These are phyloP conservation scores for Trachelus stipa DNA, from an alignment of 2,888 invertebrate genomes.

Conservation along the genomic window DNA sequence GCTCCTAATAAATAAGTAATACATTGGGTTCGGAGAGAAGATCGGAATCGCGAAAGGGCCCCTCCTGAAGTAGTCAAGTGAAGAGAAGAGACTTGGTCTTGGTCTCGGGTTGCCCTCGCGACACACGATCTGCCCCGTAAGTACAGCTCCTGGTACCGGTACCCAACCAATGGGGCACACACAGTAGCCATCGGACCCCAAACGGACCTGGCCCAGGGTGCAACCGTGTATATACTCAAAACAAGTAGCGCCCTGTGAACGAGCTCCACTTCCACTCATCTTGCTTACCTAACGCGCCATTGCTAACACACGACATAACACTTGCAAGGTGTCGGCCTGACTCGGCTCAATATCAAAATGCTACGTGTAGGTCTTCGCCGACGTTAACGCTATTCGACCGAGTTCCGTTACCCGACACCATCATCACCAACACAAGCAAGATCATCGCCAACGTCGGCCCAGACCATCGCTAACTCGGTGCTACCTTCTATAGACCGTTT, in stretches of 20 bases:
- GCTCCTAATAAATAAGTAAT: constrained; percentile 67
- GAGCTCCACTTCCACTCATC: constrained; percentile 26
- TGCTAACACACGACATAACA: constrained; percentile 45
- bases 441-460: not conserved
- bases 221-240: not conserved
- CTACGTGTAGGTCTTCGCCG: constrained; percentile 47
- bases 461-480: not conserved
- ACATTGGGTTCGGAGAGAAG: constrained; percentile 57
- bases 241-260: not conserved
- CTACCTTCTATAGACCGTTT: not conserved
- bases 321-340: constrained; percentile 60
- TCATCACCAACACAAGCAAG: not conserved
- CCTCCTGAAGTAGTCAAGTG: constrained; percentile 10
- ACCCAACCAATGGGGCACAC: not conserved
- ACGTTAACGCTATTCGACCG: constrained; percentile 31
- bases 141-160: constrained; percentile 1
- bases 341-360: constrained; percentile 47
- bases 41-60: constrained; percentile 27
- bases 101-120: constrained; percentile 50
- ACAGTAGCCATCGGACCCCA: not conserved
- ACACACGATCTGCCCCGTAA: constrained; percentile 43
- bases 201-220: not conserved
- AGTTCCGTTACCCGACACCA: constrained; percentile 3
- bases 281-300: constrained; percentile 12
- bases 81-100: constrained; percentile 22